These are phyloP conservation scores for Drosophila melanogaster DNA, from an alignment of 1,140 invertebrate genomes.

Conservation along the genomic window Release_6_plus_ISO1_MT NT_033779.5:3089001-3089500, in stretches of 20 bases:
- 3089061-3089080: constrained; percentile 26
- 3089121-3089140: constrained; percentile 28
- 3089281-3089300: neutral
- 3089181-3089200: constrained; percentile 41
- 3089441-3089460: constrained; percentile 17
- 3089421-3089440: constrained; percentile 17
- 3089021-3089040: neutral
- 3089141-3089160: constrained; percentile 35
- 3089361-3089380: constrained; percentile 40
- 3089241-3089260: constrained; percentile 25
- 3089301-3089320: neutral
- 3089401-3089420: constrained; percentile 9
- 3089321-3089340: constrained; percentile 23
- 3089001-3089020: neutral
- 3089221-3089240: constrained; percentile 32
- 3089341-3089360: neutral
- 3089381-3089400: constrained; percentile 39
- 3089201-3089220: constrained; percentile 38
- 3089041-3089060: neutral
- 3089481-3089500: constrained; percentile 43
- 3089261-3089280: constrained; percentile 27
- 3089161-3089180: constrained; percentile 23
- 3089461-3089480: constrained; percentile 5
- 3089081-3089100: constrained; percentile 23
- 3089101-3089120: constrained; percentile 40